These are phyloP conservation scores for Tetrapedia diversipes DNA, from an alignment of 2,888 invertebrate genomes.

Conservation along the genomic window DNA sequence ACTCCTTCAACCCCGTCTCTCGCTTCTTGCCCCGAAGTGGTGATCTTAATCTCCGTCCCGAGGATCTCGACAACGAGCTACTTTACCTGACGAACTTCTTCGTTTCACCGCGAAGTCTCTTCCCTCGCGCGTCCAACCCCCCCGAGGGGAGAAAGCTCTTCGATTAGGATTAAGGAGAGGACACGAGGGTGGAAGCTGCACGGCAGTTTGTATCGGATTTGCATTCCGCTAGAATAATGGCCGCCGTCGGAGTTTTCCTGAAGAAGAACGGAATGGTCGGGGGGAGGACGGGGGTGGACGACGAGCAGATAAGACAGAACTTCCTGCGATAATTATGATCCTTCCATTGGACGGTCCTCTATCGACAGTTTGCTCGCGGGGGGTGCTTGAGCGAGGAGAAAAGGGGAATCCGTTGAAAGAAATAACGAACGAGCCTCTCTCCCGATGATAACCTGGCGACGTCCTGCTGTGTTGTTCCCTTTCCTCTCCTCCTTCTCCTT, in stretches of 20 bases:
- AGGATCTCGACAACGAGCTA: constrained; percentile 47
- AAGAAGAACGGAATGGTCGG: constrained; percentile 35
- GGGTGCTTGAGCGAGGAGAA: background rate
- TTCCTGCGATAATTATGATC: constrained; percentile 61
- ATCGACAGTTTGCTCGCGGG: constrained; percentile 38
- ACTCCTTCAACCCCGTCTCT: background rate
- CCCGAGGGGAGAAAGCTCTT: constrained; percentile 19
- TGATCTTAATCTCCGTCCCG: constrained; percentile 46
- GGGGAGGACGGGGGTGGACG: constrained; percentile 20
- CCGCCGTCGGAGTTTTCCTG: constrained; percentile 54
- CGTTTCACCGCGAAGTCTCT: constrained; percentile 43
- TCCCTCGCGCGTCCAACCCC: constrained; percentile 14
- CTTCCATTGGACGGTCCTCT: constrained; percentile 31
- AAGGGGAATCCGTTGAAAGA: constrained; percentile 10
- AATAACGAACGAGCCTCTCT: constrained; percentile 23
- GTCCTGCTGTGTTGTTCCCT: background rate
- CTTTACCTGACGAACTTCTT: constrained; percentile 53
- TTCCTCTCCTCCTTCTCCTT: background rate
- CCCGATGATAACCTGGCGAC: background rate
- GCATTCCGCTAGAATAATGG: constrained; percentile 68
- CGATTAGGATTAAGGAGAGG: constrained; percentile 58
- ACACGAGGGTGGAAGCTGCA: constrained; percentile 58
- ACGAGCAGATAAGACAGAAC: constrained; percentile 55
- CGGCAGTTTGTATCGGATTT: constrained; percentile 71
- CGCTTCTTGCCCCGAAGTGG: constrained; percentile 14